phyloP scores from a whole-genome alignment of 2,797 vertebrate species.

The Anniella stebbinsi region DNA sequence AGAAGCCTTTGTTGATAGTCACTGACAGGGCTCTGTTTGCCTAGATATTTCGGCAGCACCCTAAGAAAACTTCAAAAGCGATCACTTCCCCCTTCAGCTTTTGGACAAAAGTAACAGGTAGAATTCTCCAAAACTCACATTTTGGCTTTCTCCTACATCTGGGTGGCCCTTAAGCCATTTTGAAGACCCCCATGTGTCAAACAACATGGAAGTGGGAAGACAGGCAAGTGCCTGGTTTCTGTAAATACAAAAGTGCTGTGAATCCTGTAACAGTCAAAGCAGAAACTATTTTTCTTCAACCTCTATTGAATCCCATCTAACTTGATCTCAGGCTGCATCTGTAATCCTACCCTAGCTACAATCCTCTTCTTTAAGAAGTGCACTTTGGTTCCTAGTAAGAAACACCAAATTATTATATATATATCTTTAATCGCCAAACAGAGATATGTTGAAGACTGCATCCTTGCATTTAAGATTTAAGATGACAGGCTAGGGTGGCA shows the following conservation, averaged over 20 bases:
- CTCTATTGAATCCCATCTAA: neutral
- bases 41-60: neutral
- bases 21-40: neutral
- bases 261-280: neutral
- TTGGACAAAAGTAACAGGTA: neutral
- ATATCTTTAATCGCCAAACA: neutral
- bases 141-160: neutral
- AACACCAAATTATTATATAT: neutral
- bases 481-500: no score
- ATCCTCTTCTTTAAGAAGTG: neutral
- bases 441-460: neutral
- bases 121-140: neutral
- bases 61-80: neutral
- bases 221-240: neutral
- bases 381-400: neutral
- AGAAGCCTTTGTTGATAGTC: neutral
- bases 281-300: neutral
- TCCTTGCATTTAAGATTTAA: no score
- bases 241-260: neutral
- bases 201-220: neutral
- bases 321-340: neutral
- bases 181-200: neutral
- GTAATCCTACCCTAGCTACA: neutral
- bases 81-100: neutral
- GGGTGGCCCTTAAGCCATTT: neutral